Base-by-base conservation (phyloP, 1,140 invertebrate genomes). In the Drosophila lacteicornis region DNA sequence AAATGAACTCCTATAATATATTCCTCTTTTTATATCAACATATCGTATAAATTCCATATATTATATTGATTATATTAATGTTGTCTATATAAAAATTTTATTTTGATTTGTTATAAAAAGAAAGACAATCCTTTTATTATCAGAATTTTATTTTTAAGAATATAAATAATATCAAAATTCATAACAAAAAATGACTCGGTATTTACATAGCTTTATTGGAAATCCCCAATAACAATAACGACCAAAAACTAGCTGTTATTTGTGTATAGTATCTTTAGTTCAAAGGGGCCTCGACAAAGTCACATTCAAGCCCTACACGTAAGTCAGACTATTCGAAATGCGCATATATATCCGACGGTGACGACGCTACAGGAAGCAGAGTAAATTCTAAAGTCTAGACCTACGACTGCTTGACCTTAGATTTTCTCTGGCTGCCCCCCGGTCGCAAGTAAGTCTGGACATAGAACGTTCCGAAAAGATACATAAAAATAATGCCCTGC, bases 401-500 rank as follows among this genome's bases (percentile, higher is more conserved):
- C 40, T 67, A 38, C 22, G 27, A 56, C 30, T 51, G 45, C 33
- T 75, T 60, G 17, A 12, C 46, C 13, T n/a, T 51, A 30, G 25
- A 43, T 19, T 22, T 57, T 42, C 2, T 7, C n/a, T 11, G 12
- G 15, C 0, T 7, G 30, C 7, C 8, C 30, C 8, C 30, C 30
- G 43, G 17, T 59, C 95, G 94, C 13, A 77, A 8, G 38, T 88
- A 88, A 6, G 63, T 57, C 4, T 67, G 45, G 2, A 73, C 4
- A 91, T 98, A 98, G 93, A 98, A 98, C 51, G 97, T 95, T 1
- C 94, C 94, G 92, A 98, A 98, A 27, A 98, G 93, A 73, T 96
- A 93, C 19, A 97, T 94, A 94, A 98, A 96, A 63, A 95, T 94
- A 2, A 95, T 69, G 80, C 95, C 95, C 83, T 96, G 95, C 0